Conservation (phyloP, 2,113 vertebrate genomes). For the Egretta garzetta region DNA sequence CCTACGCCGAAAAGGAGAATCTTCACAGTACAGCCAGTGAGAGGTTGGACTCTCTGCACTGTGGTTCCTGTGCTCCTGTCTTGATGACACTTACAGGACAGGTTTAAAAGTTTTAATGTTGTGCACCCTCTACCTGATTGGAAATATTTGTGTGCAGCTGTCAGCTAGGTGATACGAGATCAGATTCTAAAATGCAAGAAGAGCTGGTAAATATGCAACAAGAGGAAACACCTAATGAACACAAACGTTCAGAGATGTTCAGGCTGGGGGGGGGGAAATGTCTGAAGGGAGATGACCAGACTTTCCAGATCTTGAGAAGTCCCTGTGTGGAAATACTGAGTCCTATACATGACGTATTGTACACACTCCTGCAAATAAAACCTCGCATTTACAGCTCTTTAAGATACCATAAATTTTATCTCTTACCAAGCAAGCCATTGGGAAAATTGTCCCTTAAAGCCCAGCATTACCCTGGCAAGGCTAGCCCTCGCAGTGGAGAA, state of each 20-base stretch:
- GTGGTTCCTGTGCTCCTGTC: slow-evolving; percentile 81
- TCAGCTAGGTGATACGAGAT: slow-evolving; percentile 53
- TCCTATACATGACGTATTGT: slow-evolving; percentile 55
- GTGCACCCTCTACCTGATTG: slow-evolving; percentile 67
- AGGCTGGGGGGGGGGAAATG: slow-evolving; percentile 42
- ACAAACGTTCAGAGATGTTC: slow-evolving; percentile 36
- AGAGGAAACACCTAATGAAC: slow-evolving; percentile 42
- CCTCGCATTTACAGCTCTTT: slow-evolving; percentile 64
- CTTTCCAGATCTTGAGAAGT: slow-evolving; percentile 55
- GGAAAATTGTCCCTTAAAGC: slow-evolving; percentile 47
- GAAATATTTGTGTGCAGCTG: slow-evolving; percentile 58
- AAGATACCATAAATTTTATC: slow-evolving; percentile 18
- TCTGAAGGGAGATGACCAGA: slow-evolving; percentile 62
- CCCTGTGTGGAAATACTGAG: slow-evolving; percentile 56
- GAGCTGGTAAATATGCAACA: slow-evolving; percentile 59
- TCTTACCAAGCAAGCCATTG: slow-evolving; percentile 62
- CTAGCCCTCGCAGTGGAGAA: slow-evolving; percentile 43
- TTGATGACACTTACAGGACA: slow-evolving; percentile 80
- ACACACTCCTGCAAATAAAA: slow-evolving; percentile 52
- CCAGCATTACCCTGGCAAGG: slow-evolving; percentile 49
- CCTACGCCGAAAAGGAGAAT: slow-evolving; percentile 80
- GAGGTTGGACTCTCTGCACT: slow-evolving; percentile 83
- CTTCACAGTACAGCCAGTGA: slow-evolving; percentile 82
- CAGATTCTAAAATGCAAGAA: slow-evolving; percentile 52
- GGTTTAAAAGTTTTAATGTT: slow-evolving; percentile 76